Evolutionary conservation across 2,888 invertebrate species (phyloP).

Genomic region (Trilocha varians): DNA sequence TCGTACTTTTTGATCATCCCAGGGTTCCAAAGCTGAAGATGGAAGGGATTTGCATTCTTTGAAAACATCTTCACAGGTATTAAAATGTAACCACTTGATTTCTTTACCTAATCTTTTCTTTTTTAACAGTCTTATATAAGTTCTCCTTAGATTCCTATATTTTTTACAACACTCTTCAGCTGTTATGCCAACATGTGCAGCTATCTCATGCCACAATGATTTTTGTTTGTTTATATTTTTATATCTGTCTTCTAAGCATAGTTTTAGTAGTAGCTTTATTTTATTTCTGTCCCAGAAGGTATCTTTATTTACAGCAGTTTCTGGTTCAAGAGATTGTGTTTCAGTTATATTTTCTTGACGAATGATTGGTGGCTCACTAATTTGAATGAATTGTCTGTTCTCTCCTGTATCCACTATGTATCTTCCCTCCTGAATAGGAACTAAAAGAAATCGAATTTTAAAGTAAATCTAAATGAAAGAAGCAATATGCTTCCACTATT

Average conservation of each 20-base stretch:
- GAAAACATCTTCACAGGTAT: conserved; percentile 54
- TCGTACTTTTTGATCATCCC: conserved; percentile 54
- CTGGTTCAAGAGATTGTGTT: conserved; percentile 18
- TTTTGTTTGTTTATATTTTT: conserved; percentile 36
- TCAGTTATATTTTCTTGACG: conserved; percentile 22
- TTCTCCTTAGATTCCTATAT: conserved; percentile 49
- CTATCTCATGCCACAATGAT: conserved; percentile 43
- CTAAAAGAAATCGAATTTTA: too few species aligned
- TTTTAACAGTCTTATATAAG: conserved; percentile 54
- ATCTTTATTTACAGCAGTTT: conserved; percentile 30
- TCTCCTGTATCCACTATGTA: conserved; percentile 44
- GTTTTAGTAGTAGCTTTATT: conserved; percentile 44
- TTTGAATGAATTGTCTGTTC: conserved; percentile 43
- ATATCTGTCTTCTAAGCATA: conserved; percentile 43
- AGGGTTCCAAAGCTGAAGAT: conserved; percentile 40
- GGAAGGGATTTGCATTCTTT: conserved; percentile 48
- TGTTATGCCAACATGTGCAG: conserved; percentile 36
- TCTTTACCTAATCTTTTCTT: conserved; percentile 53
- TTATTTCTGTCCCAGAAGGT: conserved; percentile 55
- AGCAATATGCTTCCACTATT: too few species aligned
- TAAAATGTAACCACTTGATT: conserved; percentile 58
- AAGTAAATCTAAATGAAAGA: too few species aligned
- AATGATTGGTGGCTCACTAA: conserved; percentile 29
- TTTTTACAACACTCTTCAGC: conserved; percentile 53
- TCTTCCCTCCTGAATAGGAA: conserved; percentile 45